Evolutionary conservation across 2,888 invertebrate species (phyloP).

Genomic region (Trypoxylon attenuatum): DNA sequence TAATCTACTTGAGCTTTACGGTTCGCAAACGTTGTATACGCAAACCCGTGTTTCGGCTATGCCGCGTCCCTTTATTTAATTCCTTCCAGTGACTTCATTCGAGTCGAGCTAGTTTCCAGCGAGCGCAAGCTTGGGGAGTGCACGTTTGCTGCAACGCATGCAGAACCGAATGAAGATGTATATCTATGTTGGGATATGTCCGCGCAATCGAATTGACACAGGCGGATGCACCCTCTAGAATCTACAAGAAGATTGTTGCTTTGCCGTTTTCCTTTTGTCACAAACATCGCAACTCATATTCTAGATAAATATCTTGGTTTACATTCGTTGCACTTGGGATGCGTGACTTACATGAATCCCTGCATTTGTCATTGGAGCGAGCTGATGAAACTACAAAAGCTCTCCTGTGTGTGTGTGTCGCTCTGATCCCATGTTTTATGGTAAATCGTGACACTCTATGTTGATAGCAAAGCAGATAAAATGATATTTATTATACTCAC

Average conservation of each 20-base stretch:
- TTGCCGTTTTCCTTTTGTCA: too few relatives aligned
- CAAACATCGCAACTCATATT: background rate
- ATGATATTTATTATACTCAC: too few relatives aligned
- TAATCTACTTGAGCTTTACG: constrained; percentile 39
- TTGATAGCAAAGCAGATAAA: too few relatives aligned
- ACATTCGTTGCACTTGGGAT: background rate
- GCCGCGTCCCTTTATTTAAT: constrained; percentile 50
- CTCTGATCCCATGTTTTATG: too few relatives aligned
- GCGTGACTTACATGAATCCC: background rate
- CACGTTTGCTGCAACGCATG: constrained; percentile 31
- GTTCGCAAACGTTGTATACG: constrained; percentile 22
- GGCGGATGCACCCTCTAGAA: constrained; percentile 21
- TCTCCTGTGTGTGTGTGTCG: too few relatives aligned
- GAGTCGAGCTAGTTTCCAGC: background rate
- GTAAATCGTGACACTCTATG: too few relatives aligned
- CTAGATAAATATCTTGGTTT: background rate
- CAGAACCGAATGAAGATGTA: constrained; percentile 37
- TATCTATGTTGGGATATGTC: constrained; percentile 19
- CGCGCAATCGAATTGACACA: constrained; percentile 43
- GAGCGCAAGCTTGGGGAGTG: constrained; percentile 13
- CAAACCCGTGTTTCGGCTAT: constrained; percentile 19
- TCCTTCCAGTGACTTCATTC: constrained; percentile 15
- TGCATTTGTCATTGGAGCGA: too few relatives aligned
- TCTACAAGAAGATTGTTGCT: too few relatives aligned
- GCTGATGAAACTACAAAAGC: too few relatives aligned